These are phyloP conservation scores for Apis mellifera DNA, from an alignment of 1,140 invertebrate genomes.

Conservation along the genomic window Amel_HAv3.1 CM009931.2:25316501-25317000, in stretches of 20 bases:
- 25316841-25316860: constrained; percentile 93
- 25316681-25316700: constrained; percentile 87
- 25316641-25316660: constrained; percentile 89
- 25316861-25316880: constrained; percentile 94
- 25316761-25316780: constrained; percentile 91
- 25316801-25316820: constrained; percentile 88
- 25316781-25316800: constrained; percentile 92
- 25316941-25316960: too few species aligned
- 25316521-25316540: background rate
- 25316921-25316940: too few species aligned
- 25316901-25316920: too few species aligned
- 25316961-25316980: too few species aligned
- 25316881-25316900: background rate
- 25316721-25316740: constrained; percentile 89
- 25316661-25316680: constrained; percentile 85
- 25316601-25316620: constrained; percentile 91
- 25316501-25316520: background rate
- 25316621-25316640: constrained; percentile 88
- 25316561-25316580: background rate
- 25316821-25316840: constrained; percentile 94
- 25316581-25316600: constrained; percentile 57
- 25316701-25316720: constrained; percentile 95
- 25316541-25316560: background rate
- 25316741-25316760: constrained; percentile 88
- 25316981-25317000: too few species aligned